These are phyloP conservation scores for Scelioninae gen. 1 DNA, from an alignment of 2,888 invertebrate genomes.

Conservation along the genomic window DNA sequence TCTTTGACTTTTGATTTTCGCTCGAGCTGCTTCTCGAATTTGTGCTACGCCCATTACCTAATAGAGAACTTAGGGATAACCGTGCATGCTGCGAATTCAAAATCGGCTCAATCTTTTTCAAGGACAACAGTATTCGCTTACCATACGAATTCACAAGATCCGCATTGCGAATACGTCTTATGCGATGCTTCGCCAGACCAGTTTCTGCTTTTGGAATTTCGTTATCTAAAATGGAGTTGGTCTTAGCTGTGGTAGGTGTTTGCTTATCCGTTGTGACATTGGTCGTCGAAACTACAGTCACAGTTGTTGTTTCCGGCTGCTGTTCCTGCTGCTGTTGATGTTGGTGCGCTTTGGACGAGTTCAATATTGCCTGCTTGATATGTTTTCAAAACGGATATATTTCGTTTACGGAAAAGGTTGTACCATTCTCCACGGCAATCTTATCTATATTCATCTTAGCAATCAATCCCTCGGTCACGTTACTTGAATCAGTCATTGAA, in stretches of 20 bases:
- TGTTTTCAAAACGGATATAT: slow-evolving; percentile 84
- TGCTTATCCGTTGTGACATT: slow-evolving; percentile 32
- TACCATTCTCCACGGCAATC: slow-evolving; percentile 80
- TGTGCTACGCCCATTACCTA: slow-evolving; percentile 68
- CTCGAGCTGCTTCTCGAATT: slow-evolving; percentile 55
- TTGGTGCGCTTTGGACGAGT: slow-evolving; percentile 70
- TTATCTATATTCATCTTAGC: slow-evolving; percentile 81
- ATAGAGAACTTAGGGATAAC: slow-evolving; percentile 75
- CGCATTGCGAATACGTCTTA: slow-evolving; percentile 80
- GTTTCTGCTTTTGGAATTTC: slow-evolving; percentile 80
- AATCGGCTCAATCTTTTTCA: slow-evolving; percentile 71
- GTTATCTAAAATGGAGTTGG: slow-evolving; percentile 76
- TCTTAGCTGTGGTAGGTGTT: slow-evolving; percentile 60
- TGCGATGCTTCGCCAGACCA: slow-evolving; percentile 80
- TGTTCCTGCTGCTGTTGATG: too few species aligned
- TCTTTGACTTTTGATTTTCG: slow-evolving; percentile 65
- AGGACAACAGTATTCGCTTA: slow-evolving; percentile 76
- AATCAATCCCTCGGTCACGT: slow-evolving; percentile 80
- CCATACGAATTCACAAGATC: slow-evolving; percentile 72
- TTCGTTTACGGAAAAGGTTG: slow-evolving; percentile 81
- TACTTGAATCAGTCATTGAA: slow-evolving; percentile 77
- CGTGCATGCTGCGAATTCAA: slow-evolving; percentile 75
- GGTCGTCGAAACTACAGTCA: slow-evolving; percentile 20
- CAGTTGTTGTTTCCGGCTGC: slow-evolving; percentile 60
- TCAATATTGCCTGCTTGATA: slow-evolving; percentile 83